Conservation (phyloP, 2,888 invertebrate species). For the Pachycephus smyrnensis region DNA sequence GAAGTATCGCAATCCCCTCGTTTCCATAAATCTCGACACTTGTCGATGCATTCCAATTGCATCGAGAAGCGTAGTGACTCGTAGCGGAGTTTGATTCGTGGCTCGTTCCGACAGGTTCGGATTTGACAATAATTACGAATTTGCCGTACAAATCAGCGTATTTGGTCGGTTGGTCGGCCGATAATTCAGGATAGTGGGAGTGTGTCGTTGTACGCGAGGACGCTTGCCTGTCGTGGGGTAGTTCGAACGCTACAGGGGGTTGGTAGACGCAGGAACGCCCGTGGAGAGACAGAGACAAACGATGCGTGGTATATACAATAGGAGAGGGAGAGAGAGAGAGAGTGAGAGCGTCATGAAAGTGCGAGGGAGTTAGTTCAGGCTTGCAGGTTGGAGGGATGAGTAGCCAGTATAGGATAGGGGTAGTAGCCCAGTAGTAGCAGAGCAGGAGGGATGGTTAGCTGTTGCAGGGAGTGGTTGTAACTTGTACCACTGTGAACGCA, state of each 20-base stretch:
- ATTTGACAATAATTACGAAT: slow-evolving; percentile 56
- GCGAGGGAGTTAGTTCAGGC: no score
- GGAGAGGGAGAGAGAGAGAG: slow-evolving; percentile 10
- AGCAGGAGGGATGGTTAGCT: slow-evolving; percentile 3
- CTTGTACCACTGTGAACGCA: slow-evolving; percentile 60
- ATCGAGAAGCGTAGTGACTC: neutral
- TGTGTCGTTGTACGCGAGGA: slow-evolving; percentile 27
- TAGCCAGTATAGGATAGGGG: neutral
- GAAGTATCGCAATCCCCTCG: neutral
- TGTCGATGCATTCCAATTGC: neutral
- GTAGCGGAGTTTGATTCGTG: neutral
- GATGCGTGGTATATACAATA: neutral
- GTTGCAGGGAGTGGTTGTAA: slow-evolving; percentile 45
- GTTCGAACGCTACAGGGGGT: neutral
- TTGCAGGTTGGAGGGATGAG: neutral
- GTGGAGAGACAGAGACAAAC: slow-evolving; percentile 10
- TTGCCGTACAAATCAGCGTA: slow-evolving; percentile 49
- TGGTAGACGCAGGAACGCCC: neutral
- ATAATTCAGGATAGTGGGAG: slow-evolving; percentile 47
- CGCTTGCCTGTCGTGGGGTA: slow-evolving; percentile 1
- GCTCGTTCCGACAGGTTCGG: slow-evolving; percentile 32
- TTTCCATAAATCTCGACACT: neutral
- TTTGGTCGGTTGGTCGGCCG: slow-evolving; percentile 34
- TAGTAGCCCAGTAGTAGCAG: neutral
- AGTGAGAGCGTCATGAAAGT: neutral